These are phyloP conservation scores for Anoplius nigerrimus DNA, from an alignment of 2,888 invertebrate genomes.

Conservation along the genomic window DNA sequence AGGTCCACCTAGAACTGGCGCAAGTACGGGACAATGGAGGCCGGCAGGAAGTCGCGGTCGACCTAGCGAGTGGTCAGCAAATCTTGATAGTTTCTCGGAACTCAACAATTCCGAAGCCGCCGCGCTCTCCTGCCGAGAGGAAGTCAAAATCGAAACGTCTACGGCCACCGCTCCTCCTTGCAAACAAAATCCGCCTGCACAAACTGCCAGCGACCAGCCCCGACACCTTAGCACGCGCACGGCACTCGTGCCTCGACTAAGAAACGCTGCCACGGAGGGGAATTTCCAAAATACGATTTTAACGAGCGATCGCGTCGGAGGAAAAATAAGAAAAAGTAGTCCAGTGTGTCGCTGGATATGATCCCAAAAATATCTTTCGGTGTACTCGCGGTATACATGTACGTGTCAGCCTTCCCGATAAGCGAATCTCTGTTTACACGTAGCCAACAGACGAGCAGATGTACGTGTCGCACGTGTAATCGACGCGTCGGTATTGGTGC, in stretches of 20 bases:
- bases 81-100: slow-evolving; percentile 54
- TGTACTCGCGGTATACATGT: slow-evolving; percentile 46
- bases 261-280: no score
- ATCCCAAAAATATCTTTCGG: slow-evolving; percentile 46
- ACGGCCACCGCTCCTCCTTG: no score
- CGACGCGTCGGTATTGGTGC: slow-evolving; percentile 34
- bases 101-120: slow-evolving; percentile 45
- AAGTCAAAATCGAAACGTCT: no score
- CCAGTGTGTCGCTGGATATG: slow-evolving; percentile 46
- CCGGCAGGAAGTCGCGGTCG: slow-evolving; percentile 38
- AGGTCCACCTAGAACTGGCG: slow-evolving; percentile 30
- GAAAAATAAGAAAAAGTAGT: slow-evolving; percentile 32
- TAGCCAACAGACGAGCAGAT: slow-evolving; percentile 60
- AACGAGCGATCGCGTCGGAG: no score
- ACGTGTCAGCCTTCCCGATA: slow-evolving; percentile 51
- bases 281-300: no score
- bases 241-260: no score
- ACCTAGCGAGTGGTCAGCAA: slow-evolving; percentile 49
- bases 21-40: slow-evolving; percentile 39
- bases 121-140: slow-evolving; percentile 12
- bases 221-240: no score
- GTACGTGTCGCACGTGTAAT: slow-evolving; percentile 59
- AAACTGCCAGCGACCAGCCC: no score
- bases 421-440: slow-evolving; percentile 60
- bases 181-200: no score